phyloP scores from a whole-genome alignment of 2,797 vertebrate species.

The Betta splendens region DNA sequence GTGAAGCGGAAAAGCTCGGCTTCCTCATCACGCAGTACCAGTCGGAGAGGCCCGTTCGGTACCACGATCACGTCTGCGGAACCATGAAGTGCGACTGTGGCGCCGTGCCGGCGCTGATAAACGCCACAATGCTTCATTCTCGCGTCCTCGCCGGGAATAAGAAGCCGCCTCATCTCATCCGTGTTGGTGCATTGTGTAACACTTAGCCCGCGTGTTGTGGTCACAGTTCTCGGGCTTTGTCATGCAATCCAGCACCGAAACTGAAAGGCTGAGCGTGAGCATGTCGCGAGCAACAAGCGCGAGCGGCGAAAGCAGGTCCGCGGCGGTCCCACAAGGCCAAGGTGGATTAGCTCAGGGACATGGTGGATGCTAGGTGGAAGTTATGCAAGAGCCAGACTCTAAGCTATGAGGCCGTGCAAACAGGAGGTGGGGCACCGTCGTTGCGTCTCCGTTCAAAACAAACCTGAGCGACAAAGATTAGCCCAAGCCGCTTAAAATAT shows the following conservation, averaged over 20 bases:
- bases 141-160: conserved; percentile 17
- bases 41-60: conserved; percentile 35
- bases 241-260: conserved; percentile 19
- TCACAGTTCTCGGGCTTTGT: conserved; percentile 19
- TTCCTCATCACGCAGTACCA: conserved; percentile 59
- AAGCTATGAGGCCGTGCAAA: conserved; percentile 6
- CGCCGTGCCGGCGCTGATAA: conserved; percentile 53
- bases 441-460: conserved; percentile 68
- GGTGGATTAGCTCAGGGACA: conserved; percentile 42
- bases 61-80: conserved; percentile 59
- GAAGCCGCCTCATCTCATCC: conserved; percentile 14
- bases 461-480: conserved; percentile 76
- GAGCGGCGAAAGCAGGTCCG: conserved; percentile 55
- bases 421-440: conserved; percentile 51
- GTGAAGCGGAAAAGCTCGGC: conserved; percentile 70
- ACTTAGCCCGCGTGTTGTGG: background rate
- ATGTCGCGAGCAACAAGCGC: background rate
- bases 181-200: conserved; percentile 36
- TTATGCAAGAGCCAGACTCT: conserved; percentile 44
- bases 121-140: conserved; percentile 39
- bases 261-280: conserved; percentile 21
- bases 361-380: background rate
- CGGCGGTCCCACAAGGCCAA: conserved; percentile 50
- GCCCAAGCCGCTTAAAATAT: conserved; percentile 76
- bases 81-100: conserved; percentile 57